Evolutionary conservation across 2,888 invertebrate species (phyloP), one percentile per base, ranked within the genome.

Genomic region (Tryphoninae sp.): DNA sequence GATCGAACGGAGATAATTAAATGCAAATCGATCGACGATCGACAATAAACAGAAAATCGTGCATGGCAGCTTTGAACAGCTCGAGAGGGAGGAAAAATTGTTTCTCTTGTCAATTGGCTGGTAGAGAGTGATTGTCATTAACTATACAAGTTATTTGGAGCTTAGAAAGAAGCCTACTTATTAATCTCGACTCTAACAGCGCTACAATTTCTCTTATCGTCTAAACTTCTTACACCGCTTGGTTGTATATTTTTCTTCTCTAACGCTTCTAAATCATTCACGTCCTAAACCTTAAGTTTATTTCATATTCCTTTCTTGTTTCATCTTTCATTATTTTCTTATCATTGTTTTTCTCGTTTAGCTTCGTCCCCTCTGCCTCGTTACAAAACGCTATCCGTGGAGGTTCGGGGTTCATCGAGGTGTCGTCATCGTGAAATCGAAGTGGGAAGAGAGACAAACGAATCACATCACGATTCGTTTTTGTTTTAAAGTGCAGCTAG

Each of bases 101-200:
- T 76, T 33, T 72, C 74, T 81, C 64, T 81, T 84, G 86, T 86
- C 85, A 87, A 85, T 89, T 87, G 76, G 86, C 90, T 88, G 85
- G 88, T 90, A 89, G 89, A 90, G 87, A 90, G 90, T 91, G 91
- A 91, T 91, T 91, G 91, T 91, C 91, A 89, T 90, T 86, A 88
- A 89, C 88, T 90, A 89, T 89, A 89, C 88, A 88, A 86, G 86
- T 88, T 88, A 86, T 85, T 86, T 80, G 86, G 84, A 86, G 83
- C 82, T 86, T 88, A 89, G 88, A 89, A 88, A 86, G 86, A 85
- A 86, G 84, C 87, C 86, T 84, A 88, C 85, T 85, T 40, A 64
- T 71, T 26, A 77, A 71, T 69, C 68, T 69, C 86, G 86, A 88
- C 80, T 84, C 84, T 88, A 86, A 88, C 83, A 86, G 76, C 82